Evolutionary conservation across 2,797 vertebrate genomes (phyloP), one percentile per base, ranked within the genome.

Genomic region (Myotis vivesi): DNA sequence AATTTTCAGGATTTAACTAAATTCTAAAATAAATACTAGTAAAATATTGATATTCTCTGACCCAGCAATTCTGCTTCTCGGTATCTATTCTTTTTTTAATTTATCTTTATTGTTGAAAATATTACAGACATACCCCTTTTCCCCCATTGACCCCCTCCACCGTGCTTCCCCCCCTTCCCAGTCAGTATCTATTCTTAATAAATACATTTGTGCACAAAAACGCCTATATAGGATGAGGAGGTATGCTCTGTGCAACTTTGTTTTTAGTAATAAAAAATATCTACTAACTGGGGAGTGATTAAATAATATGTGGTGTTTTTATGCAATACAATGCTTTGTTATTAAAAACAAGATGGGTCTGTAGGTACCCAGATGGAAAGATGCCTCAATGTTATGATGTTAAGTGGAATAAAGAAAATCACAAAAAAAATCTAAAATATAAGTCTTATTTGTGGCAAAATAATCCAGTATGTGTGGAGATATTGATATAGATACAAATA

Each of bases 251-350:
- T 53, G 46, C n/a, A 83, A 59, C 23, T 38, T 87, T 80, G 9
- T 41, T 94, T 94, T 95, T 94, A 82, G 77, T 94, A 87, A 81
- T 81, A 66, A 71, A 23, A 66, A 89, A 44, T 82, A 72, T 38
- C 30, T 16, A 87, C 49, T 79, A 97, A 33, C 19, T 82, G 13
- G 28, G 30, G 68, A 76, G 44, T 89, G 12, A 28, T 83, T 94
- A 80, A 89, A 84, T 94, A 64, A 91, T 88, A 82, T 91, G 51
- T 79, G 6, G 2, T 59, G 7, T 72, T 51, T 72, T 82, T 87
- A 89, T 91, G 8, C 20, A 94, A 30, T 38, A 72, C 8, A 95
- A 71, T 73, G 46, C 22, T 71, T 25, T 76, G 12, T 49, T 73
- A 13, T 91, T 68, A 86, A 92, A 36, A 95, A 62, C 19, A 85